phyloP scores from a whole-genome alignment of 2,113 vertebrate species.

The Pseudolaguvia tuberculata region DNA sequence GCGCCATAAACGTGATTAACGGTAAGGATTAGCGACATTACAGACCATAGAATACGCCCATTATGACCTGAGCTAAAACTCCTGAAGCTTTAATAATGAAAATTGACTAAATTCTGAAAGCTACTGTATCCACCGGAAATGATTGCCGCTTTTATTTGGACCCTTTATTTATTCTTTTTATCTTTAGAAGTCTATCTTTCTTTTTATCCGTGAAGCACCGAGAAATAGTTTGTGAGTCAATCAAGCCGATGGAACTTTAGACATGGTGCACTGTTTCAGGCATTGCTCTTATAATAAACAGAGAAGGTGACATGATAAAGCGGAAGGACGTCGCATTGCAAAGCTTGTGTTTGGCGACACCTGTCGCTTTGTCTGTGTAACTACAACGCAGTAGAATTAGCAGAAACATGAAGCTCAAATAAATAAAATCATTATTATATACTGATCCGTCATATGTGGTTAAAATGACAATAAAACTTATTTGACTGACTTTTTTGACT shows the following conservation, averaged over 20 bases:
- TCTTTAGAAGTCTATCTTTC: neutral
- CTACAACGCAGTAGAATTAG: neutral
- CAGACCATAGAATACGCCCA: constrained; percentile 10
- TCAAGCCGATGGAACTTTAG: neutral
- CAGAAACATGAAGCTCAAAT: neutral
- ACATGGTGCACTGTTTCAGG: neutral
- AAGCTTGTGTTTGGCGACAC: constrained; percentile 49
- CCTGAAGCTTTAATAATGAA: neutral
- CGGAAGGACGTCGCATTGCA: neutral
- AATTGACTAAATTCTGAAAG: neutral
- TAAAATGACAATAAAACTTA: too few species aligned
- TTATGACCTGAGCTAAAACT: neutral
- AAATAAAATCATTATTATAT: too few species aligned
- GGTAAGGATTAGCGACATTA: constrained; percentile 40
- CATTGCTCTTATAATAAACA: neutral
- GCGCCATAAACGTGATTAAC: constrained; percentile 53
- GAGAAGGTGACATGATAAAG: neutral
- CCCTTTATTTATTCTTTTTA: neutral
- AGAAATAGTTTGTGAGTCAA: neutral
- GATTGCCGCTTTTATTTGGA: neutral
- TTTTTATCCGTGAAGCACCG: neutral
- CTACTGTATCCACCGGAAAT: neutral
- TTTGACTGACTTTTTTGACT: too few species aligned
- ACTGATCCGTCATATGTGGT: too few species aligned
- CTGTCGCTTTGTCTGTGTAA: constrained; percentile 17